Conservation (phyloP, 2,113 vertebrate species). For the Xenopus tropicalis region UCB_Xtro_10.0 CM004446.2:143244501-143245000, state of each 20-base stretch:
- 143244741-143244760: conserved; percentile 72
- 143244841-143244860: conserved; percentile 68
- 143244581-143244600: conserved; percentile 71
- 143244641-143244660: conserved; percentile 64
- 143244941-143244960: conserved; percentile 73
- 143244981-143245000: conserved; percentile 57
- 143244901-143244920: conserved; percentile 75
- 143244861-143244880: conserved; percentile 68
- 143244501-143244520: conserved; percentile 77
- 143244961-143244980: conserved; percentile 74
- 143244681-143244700: conserved; percentile 68
- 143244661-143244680: conserved; percentile 58
- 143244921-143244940: conserved; percentile 73
- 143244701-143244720: conserved; percentile 71
- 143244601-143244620: conserved; percentile 77
- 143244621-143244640: conserved; percentile 75
- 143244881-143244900: conserved; percentile 75
- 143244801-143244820: conserved; percentile 74
- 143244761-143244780: conserved; percentile 72
- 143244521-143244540: conserved; percentile 70
- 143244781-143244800: conserved; percentile 63
- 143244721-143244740: conserved; percentile 72
- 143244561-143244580: conserved; percentile 71
- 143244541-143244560: conserved; percentile 75
- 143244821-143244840: conserved; percentile 72